Conservation (phyloP, 2,888 invertebrate genomes). For the Cancer borealis region DNA sequence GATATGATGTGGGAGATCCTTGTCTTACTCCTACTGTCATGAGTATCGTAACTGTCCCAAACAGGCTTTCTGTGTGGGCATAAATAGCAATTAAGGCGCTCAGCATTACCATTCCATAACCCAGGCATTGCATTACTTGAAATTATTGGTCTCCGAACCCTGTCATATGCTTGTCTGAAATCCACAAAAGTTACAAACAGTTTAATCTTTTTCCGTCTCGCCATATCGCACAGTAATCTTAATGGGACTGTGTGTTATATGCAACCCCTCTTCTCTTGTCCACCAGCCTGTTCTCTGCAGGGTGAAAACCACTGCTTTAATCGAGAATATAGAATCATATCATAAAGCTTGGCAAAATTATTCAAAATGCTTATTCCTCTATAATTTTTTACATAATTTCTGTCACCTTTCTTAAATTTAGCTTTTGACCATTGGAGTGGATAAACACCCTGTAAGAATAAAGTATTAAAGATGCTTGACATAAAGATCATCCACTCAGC, state of each 20-base stretch:
- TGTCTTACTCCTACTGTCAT: not conserved
- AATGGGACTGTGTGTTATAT: not conserved
- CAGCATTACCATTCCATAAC: not conserved
- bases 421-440: not conserved
- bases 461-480: not conserved
- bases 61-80: not conserved
- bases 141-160: not conserved
- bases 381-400: no score
- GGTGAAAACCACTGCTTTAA: no score
- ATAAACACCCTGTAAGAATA: not conserved
- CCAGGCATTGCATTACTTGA: not conserved
- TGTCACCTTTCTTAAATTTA: no score
- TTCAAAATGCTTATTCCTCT: no score
- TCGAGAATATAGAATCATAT: no score
- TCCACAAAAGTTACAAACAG: not conserved
- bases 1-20: conserved; percentile 6
- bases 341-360: no score
- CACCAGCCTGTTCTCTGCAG: no score
- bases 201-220: not conserved
- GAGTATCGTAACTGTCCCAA: not conserved
- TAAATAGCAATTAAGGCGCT: not conserved
- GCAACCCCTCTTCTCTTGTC: not conserved
- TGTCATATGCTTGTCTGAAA: conserved; percentile 1
- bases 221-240: not conserved
- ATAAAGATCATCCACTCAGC: not conserved